Conservation (phyloP, 2,113 vertebrate species). For the Pelecanus crispus region DNA sequence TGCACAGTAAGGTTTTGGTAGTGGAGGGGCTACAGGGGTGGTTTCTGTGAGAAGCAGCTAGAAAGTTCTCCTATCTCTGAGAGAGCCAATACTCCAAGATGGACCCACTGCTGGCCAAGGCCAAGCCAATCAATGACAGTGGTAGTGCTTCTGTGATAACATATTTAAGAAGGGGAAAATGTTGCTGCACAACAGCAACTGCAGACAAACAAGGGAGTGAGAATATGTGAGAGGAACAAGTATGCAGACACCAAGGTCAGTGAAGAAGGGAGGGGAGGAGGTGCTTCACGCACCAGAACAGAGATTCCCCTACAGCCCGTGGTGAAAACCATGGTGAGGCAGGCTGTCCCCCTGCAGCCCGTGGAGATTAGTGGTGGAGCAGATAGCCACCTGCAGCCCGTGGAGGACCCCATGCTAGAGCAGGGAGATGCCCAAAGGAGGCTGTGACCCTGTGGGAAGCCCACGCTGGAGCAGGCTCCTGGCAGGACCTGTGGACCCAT, state of each 20-base stretch:
- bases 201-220: not conserved
- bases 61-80: not conserved
- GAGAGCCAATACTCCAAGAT: not conserved
- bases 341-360: not conserved
- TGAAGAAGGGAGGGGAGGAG: not conserved
- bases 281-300: rapidly evolving
- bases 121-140: rapidly evolving
- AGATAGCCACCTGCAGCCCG: not conserved
- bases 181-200: not conserved
- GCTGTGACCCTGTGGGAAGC: not conserved
- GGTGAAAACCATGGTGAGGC: no score
- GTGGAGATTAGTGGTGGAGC: no score
- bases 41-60: not conserved
- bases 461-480: not conserved
- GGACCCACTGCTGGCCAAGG: no score
- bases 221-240: not conserved
- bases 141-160: not conserved
- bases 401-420: not conserved
- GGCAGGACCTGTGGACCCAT: not conserved
- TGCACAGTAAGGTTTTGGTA: not conserved
- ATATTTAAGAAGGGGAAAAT: not conserved
- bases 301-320: not conserved
- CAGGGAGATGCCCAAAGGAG: not conserved
- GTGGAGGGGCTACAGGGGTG: rapidly evolving
- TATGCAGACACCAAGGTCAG: no score